A percentile compares a stretch with the other conserved stretches of the same genome.
These are phyloP conservation scores for Aptenodytes forsteri DNA, from an alignment of 2,113 vertebrate species.

Conservation along the genomic window DNA sequence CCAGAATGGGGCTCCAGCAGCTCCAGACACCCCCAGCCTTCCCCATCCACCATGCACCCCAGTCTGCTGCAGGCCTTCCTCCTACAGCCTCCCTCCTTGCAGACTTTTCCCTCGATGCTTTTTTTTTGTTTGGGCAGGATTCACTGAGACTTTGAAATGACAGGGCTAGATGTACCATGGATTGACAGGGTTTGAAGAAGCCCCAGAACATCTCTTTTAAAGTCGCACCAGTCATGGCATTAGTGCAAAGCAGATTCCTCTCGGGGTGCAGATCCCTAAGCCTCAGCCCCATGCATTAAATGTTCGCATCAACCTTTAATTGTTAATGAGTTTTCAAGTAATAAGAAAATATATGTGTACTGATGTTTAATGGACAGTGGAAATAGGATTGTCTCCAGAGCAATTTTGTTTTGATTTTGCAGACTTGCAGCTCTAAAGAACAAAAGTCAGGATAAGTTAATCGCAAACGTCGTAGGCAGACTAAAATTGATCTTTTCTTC, in stretches of 20 bases:
- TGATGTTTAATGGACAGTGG: not conserved
- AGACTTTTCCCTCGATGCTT: not conserved
- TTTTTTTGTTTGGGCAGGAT: not conserved
- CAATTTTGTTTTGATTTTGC: not conserved
- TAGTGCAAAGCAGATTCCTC: not conserved
- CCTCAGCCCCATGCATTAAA: not conserved
- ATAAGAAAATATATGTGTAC: not conserved
- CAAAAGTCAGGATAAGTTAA: not conserved
- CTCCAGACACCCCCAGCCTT: not conserved
- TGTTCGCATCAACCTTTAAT: not conserved
- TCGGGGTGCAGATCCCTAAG: not conserved
- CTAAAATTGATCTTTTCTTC: not conserved
- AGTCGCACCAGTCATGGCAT: not conserved
- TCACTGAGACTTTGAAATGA: not conserved
- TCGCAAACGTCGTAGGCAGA: not conserved
- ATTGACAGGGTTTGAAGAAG: not conserved
- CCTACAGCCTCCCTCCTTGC: not conserved
- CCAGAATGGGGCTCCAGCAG: not conserved
- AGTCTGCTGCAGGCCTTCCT: not conserved
- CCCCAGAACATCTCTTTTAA: not conserved
- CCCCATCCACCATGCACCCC: fast-evolving
- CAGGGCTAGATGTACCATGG: not conserved
- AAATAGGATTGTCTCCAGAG: not conserved
- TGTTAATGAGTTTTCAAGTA: not conserved
- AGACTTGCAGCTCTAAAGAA: not conserved